Conservation (phyloP, 2,113 vertebrate genomes). For the Tinamus guttatus region DNA sequence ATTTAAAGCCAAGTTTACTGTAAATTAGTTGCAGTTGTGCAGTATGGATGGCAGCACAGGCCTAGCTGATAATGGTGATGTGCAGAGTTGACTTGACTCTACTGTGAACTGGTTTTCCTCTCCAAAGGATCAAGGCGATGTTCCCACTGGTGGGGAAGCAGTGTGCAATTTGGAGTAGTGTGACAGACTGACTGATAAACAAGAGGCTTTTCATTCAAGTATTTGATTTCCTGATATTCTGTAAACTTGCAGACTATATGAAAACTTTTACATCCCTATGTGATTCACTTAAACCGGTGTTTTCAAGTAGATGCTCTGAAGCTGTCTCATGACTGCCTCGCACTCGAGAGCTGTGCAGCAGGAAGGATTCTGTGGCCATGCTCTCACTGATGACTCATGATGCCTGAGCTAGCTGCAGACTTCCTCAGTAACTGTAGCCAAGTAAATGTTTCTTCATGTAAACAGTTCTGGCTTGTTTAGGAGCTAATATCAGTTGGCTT, state of each 20-base stretch:
- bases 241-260: not conserved
- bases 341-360: not conserved
- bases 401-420: not conserved
- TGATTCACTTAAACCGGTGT: not conserved
- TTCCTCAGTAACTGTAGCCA: constrained; percentile 52
- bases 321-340: not conserved
- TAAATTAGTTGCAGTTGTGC: not conserved
- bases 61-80: not conserved
- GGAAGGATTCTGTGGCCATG: constrained; percentile 21
- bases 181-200: not conserved
- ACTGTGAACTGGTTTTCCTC: not conserved
- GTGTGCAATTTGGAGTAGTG: not conserved
- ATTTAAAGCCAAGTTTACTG: not conserved
- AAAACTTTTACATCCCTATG: not conserved
- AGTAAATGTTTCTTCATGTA: not conserved
- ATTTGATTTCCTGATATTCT: not conserved
- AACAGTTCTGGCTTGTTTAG: not conserved
- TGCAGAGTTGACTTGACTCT: not conserved
- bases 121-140: not conserved
- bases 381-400: constrained; percentile 45
- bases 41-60: not conserved
- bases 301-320: not conserved
- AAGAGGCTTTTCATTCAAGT: not conserved
- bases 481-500: not conserved
- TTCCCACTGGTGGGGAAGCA: not conserved